phyloP scores from a whole-genome alignment of 1,140 invertebrate genomes.

The Laodelphax striatellus region DNA sequence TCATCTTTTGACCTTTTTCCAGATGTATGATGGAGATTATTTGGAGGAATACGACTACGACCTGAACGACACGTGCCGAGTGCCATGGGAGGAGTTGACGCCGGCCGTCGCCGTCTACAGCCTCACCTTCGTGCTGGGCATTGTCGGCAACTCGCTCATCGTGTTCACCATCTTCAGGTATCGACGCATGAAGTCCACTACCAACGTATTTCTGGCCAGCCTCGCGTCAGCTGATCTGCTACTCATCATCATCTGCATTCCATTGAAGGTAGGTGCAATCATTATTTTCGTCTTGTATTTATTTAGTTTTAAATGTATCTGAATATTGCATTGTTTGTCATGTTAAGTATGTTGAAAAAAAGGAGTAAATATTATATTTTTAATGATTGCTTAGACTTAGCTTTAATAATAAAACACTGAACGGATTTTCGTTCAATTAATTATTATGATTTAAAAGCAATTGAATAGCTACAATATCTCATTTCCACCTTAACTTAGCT shows the following conservation, averaged over 20 bases:
- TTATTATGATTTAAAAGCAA: too few species aligned
- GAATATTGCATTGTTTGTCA: too few species aligned
- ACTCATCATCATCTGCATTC: slow-evolving; percentile 58
- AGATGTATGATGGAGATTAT: not conserved
- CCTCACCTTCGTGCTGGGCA: slow-evolving; percentile 36
- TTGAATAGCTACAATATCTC: too few species aligned
- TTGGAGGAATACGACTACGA: not conserved
- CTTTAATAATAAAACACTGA: too few species aligned
- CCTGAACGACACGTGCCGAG: slow-evolving; percentile 6
- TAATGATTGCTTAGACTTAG: too few species aligned
- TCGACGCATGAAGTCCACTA: slow-evolving; percentile 32
- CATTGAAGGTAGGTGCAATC: slow-evolving; percentile 49
- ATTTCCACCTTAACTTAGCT: too few species aligned
- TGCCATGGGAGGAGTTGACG: slow-evolving; percentile 32
- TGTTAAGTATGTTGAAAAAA: too few species aligned
- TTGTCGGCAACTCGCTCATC: slow-evolving; percentile 40
- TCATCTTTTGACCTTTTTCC: not conserved
- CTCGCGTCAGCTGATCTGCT: slow-evolving; percentile 59
- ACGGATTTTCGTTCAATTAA: too few species aligned
- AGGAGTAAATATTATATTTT: too few species aligned
- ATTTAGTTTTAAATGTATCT: too few species aligned
- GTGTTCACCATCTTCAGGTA: slow-evolving; percentile 35
- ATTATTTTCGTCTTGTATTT: too few species aligned
- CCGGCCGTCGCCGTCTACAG: slow-evolving; percentile 36
- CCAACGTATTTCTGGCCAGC: slow-evolving; percentile 59